These are phyloP conservation scores for Sinella curviseta DNA, from an alignment of 1,140 invertebrate genomes.

Conservation along the genomic window DNA sequence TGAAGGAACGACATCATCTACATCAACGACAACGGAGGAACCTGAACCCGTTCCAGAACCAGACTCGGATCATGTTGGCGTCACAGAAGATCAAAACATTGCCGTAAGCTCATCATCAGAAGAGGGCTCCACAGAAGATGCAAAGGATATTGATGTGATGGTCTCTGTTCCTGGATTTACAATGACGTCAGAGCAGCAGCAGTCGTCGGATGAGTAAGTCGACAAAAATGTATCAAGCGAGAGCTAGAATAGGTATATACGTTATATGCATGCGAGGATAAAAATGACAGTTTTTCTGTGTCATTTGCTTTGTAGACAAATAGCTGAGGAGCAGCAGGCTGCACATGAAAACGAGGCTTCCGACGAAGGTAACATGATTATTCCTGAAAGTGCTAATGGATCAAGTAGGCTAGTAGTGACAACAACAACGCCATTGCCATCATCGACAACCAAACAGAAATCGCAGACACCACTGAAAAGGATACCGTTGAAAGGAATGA, in stretches of 20 bases:
- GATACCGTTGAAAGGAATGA: not conserved
- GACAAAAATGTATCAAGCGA: no score
- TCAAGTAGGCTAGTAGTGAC: not conserved
- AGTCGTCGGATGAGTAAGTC: not conserved
- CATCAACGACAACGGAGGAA: conserved; percentile 18
- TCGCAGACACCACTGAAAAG: not conserved
- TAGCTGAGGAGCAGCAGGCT: not conserved
- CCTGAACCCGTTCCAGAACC: conserved; percentile 10
- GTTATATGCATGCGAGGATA: no score
- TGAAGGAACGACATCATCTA: not conserved
- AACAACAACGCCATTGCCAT: not conserved
- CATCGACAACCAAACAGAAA: not conserved
- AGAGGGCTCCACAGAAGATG: not conserved
- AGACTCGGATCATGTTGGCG: not conserved
- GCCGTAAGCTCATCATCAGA: not conserved
- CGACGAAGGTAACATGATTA: not conserved
- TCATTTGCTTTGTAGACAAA: no score
- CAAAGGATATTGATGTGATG: not conserved
- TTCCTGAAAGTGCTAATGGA: conserved; percentile 12
- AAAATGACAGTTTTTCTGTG: not conserved
- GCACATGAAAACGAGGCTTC: not conserved
- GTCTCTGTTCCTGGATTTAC: not conserved
- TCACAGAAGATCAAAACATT: not conserved
- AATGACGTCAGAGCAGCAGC: not conserved
- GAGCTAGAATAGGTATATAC: no score